Evolutionary conservation across 2,888 invertebrate species (phyloP), one percentile per base, ranked within the genome.

Genomic region (Dasypolia templi): DNA sequence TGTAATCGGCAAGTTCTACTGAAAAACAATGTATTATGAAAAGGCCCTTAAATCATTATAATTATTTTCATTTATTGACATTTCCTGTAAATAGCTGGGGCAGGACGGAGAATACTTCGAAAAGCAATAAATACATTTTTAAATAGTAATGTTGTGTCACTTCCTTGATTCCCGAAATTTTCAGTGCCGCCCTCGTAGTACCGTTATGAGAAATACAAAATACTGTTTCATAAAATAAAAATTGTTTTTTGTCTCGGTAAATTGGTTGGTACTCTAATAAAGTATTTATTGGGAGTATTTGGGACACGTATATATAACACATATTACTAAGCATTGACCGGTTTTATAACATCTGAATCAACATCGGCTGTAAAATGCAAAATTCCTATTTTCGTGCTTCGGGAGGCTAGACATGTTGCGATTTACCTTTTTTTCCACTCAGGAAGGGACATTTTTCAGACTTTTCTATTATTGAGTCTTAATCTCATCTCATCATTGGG

Each of bases 141-240:
- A n/a, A n/a, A n/a, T n/a, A n/a, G n/a, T n/a, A n/a, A n/a, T n/a
- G n/a, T n/a, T n/a, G n/a, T n/a, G n/a, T n/a, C n/a, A n/a, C n/a
- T n/a, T n/a, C n/a, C n/a, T n/a, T n/a, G n/a, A n/a, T n/a, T n/a
- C n/a, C n/a, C n/a, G n/a, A n/a, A n/a, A n/a, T n/a, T n/a, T n/a
- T n/a, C n/a, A n/a, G n/a, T n/a, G n/a, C n/a, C n/a, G n/a, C n/a
- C n/a, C n/a, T n/a, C n/a, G n/a, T 58, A 29, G n/a, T 14, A 49
- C 17, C n/a, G 56, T 39, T 22, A 51, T 35, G n/a, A 51, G 32
- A 42, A 12, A 72, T 29, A 35, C 4, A 73, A 58, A 72, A 59
- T 59, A 51, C 22, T 35, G 14, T 32, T 42, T 0, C 5, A 56
- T 22, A 2, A 56, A n/a, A 14, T 72, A 42, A 17, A n/a, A 72